Conservation (phyloP, 2,888 invertebrate genomes). For the Nomada goodeniana region DNA sequence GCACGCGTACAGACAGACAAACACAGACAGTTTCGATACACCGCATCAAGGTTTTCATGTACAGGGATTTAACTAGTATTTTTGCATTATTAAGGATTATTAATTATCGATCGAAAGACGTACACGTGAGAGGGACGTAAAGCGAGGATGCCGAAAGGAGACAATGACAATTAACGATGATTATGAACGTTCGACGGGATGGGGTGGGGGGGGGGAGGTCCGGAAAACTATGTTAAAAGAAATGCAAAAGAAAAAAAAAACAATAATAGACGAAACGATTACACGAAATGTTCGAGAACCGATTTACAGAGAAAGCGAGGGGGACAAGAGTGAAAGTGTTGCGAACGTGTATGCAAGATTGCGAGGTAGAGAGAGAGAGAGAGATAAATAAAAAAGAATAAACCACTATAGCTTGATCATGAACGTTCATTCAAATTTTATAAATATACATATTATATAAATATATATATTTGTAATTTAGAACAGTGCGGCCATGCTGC, state of each 20-base stretch:
- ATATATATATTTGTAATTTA: conserved; percentile 74
- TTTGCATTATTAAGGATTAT: conserved; percentile 77
- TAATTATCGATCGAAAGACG: conserved; percentile 55
- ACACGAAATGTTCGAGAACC: not conserved
- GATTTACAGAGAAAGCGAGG: conserved; percentile 18
- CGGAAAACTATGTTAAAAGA: not conserved
- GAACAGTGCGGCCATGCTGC: conserved; percentile 60
- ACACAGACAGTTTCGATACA: conserved; percentile 3
- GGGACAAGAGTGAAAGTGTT: conserved; percentile 32
- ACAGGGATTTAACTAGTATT: conserved; percentile 83
- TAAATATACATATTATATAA: conserved; percentile 73
- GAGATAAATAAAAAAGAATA: conserved; percentile 29
- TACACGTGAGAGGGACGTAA: not conserved
- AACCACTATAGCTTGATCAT: conserved; percentile 64
- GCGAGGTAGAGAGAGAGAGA: conserved; percentile 26
- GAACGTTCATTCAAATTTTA: conserved; percentile 75
- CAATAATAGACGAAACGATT: conserved; percentile 18
- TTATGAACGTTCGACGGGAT: not conserved
- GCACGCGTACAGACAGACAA: not conserved
- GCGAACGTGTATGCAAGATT: conserved; percentile 27
- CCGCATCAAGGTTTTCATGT: conserved; percentile 79
- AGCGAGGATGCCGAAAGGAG: not conserved
- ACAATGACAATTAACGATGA: conserved; percentile 2
- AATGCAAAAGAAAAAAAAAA: not conserved
- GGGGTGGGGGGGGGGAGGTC: not conserved